These are phyloP conservation scores for Melanerpes formicivorus DNA, from an alignment of 2,113 vertebrate species.

Conservation along the genomic window DNA sequence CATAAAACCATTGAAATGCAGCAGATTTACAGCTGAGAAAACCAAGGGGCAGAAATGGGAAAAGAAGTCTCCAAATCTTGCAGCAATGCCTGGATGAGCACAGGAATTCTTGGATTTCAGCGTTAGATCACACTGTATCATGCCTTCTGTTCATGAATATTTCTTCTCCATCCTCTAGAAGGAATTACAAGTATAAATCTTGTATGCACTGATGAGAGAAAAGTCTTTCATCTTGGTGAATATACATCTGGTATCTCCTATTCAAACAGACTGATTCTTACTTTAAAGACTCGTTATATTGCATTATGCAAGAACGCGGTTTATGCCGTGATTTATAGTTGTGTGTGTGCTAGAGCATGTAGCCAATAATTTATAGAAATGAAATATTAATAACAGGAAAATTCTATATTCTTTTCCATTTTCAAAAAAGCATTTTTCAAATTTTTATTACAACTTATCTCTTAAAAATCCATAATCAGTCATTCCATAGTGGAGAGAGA, in stretches of 20 bases:
- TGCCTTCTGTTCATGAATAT: conserved; percentile 29
- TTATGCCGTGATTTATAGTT: background rate
- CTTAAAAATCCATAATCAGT: background rate
- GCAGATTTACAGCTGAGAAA: background rate
- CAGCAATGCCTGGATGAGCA: background rate
- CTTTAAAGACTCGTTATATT: conserved; percentile 29
- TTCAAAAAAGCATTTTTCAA: background rate
- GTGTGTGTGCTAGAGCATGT: background rate
- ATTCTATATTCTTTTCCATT: background rate
- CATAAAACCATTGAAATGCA: background rate
- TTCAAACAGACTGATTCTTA: conserved; percentile 32
- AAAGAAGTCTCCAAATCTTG: background rate
- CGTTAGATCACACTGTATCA: background rate
- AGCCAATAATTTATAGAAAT: background rate
- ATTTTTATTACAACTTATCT: background rate
- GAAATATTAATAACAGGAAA: background rate
- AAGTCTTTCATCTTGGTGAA: conserved; percentile 24
- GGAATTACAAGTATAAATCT: conserved; percentile 37
- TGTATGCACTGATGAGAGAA: conserved; percentile 6
- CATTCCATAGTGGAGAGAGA: background rate
- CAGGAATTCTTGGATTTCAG: background rate
- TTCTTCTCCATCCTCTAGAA: background rate
- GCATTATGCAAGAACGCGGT: background rate
- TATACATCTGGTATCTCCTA: conserved; percentile 30
- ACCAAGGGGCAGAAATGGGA: background rate